Evolutionary conservation across 2,888 invertebrate species (phyloP).

Genomic region (Leucania comma): DNA sequence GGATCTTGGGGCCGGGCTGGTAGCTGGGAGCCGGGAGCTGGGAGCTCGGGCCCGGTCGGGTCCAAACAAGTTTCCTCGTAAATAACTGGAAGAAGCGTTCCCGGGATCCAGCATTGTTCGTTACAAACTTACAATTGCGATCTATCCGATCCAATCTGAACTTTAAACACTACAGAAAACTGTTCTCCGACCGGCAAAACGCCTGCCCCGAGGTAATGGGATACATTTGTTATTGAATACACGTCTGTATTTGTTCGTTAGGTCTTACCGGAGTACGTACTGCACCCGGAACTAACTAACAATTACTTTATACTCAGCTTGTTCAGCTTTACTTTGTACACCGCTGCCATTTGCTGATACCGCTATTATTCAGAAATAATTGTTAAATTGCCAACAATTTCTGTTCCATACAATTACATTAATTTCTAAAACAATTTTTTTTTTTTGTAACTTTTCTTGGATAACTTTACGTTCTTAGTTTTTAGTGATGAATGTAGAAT

Average conservation of each 20-base stretch:
- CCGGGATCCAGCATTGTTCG: slow-evolving; percentile 54
- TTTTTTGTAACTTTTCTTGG: not conserved
- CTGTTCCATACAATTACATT: not conserved
- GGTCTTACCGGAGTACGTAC: slow-evolving; percentile 41
- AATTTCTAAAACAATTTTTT: not conserved
- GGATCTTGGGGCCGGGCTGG: slow-evolving; percentile 10
- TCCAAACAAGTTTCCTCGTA: slow-evolving; percentile 64
- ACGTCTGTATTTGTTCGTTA: slow-evolving; percentile 62
- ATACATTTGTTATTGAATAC: slow-evolving; percentile 68
- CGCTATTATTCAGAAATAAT: slow-evolving; percentile 19
- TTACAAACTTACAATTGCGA: slow-evolving; percentile 59
- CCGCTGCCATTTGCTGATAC: slow-evolving; percentile 32
- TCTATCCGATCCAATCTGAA: slow-evolving; percentile 61
- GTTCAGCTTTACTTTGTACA: slow-evolving; percentile 47
- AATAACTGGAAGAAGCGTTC: slow-evolving; percentile 57
- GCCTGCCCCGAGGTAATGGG: slow-evolving; percentile 49
- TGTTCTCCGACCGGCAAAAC: slow-evolving; percentile 19
- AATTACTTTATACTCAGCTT: slow-evolving; percentile 52
- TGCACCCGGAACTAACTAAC: slow-evolving; percentile 47
- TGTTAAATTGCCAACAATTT: not conserved
- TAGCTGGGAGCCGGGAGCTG: slow-evolving; percentile 15
- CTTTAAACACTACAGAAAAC: slow-evolving; percentile 43
- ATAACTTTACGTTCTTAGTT: slow-evolving; percentile 8
- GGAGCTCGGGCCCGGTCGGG: slow-evolving; percentile 21
- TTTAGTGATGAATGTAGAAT: slow-evolving; percentile 32